These are phyloP conservation scores for Drosophila paulistorum DNA, from an alignment of 1,140 invertebrate species.

Conservation along the genomic window DNA sequence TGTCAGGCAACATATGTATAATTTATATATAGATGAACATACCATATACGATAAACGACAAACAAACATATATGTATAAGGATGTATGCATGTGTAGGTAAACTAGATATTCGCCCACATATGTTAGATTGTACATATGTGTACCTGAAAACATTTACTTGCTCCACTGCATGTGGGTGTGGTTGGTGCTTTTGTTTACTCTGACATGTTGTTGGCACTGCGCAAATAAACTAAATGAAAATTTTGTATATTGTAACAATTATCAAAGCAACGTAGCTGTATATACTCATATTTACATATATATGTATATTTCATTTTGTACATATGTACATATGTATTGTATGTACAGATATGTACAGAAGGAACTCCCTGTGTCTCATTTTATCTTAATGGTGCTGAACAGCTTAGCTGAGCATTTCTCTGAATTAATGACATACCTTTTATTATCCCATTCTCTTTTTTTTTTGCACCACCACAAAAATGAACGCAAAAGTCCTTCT, in stretches of 20 bases:
- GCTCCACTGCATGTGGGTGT: slow-evolving; percentile 32
- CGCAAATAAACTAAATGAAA: slow-evolving; percentile 69
- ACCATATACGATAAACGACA: slow-evolving; percentile 18
- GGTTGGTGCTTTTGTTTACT: slow-evolving; percentile 41
- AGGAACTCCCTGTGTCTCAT: slow-evolving; percentile 8
- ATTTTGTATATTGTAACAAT: slow-evolving; percentile 76
- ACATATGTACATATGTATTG: no score
- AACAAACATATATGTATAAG: slow-evolving; percentile 13
- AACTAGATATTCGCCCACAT: slow-evolving; percentile 28
- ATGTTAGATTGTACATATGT: slow-evolving; percentile 6
- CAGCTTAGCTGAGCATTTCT: slow-evolving; percentile 14
- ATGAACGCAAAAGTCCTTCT: neutral
- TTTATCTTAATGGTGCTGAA: slow-evolving; percentile 12
- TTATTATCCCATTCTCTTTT: slow-evolving; percentile 2
- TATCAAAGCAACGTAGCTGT: slow-evolving; percentile 46
- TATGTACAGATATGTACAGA: neutral
- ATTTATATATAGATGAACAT: slow-evolving; percentile 14
- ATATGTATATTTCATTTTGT: neutral
- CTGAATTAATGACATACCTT: slow-evolving; percentile 12
- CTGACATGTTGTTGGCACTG: slow-evolving; percentile 57
- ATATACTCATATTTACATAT: neutral
- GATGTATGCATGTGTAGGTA: slow-evolving; percentile 33
- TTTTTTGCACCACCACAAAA: neutral
- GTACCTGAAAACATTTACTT: slow-evolving; percentile 7
- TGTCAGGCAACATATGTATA: slow-evolving; percentile 63